Conservation (phyloP, 2,797 vertebrate species). For the Malurus leucopterus region DNA sequence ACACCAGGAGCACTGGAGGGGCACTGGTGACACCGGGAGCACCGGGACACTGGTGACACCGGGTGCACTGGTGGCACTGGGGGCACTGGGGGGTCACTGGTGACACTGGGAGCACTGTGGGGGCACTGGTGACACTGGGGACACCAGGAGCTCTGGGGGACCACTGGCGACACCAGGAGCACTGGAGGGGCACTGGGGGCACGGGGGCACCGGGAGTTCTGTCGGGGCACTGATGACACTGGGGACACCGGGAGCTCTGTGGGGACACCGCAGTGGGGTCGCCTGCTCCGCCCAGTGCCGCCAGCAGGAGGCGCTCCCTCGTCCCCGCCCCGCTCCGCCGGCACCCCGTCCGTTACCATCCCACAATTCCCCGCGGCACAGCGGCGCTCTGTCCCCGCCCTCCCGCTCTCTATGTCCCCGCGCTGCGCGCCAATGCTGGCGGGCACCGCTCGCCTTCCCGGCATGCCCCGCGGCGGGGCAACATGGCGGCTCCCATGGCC, state of each 20-base stretch:
- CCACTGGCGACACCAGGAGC: background rate
- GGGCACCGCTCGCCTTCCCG: too few relatives aligned
- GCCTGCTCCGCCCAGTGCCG: rapidly evolving
- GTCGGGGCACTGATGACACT: too few relatives aligned
- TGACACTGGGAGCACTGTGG: too few relatives aligned
- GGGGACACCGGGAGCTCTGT: background rate
- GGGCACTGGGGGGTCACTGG: too few relatives aligned
- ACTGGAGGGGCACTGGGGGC: background rate
- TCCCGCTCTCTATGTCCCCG: background rate
- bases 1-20: background rate
- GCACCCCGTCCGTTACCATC: background rate
- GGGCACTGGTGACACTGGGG: too few relatives aligned
- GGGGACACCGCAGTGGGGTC: background rate
- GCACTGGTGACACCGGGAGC: background rate
- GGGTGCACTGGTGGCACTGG: background rate
- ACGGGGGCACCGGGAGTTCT: too few relatives aligned
- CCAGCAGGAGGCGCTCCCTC: background rate
- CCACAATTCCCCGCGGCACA: background rate
- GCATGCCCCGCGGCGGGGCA: too few relatives aligned
- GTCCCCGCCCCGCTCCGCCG: rapidly evolving
- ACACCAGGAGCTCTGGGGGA: background rate
- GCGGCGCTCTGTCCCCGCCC: background rate
- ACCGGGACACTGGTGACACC: background rate
- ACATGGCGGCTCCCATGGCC: too few relatives aligned
- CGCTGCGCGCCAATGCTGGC: too few relatives aligned